These are phyloP conservation scores for Autographa gamma DNA, from an alignment of 2,888 invertebrate genomes.

Conservation along the genomic window DNA sequence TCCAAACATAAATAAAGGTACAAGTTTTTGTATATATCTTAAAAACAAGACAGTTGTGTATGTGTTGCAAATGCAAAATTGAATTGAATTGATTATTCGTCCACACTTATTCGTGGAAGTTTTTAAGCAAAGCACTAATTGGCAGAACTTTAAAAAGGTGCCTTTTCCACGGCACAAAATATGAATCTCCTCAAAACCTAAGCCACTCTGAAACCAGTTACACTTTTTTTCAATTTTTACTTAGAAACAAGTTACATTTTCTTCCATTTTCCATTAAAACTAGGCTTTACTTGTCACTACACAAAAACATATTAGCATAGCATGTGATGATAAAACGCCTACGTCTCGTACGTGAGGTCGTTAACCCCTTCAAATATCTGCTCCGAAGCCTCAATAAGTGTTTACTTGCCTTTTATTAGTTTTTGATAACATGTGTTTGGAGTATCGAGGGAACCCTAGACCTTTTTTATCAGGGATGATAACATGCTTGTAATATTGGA, in stretches of 20 bases:
- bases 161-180: too few species aligned
- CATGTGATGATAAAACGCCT: neutral
- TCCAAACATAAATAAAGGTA: too few species aligned
- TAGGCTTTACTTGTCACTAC: neutral
- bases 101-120: too few species aligned
- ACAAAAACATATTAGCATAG: conserved; percentile 1
- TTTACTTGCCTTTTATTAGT: conserved; percentile 5
- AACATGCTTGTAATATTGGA: neutral
- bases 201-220: too few species aligned
- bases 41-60: too few species aligned
- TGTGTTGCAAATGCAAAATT: too few species aligned
- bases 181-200: too few species aligned
- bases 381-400: neutral
- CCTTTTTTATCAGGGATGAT: neutral
- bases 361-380: neutral
- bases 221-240: too few species aligned
- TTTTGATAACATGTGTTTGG: conserved; percentile 5
- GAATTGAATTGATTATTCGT: too few species aligned
- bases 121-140: too few species aligned
- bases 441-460: neutral
- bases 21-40: too few species aligned
- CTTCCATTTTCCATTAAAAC: neutral
- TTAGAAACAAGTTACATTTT: neutral
- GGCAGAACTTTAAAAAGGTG: too few species aligned
- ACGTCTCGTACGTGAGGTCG: neutral